These are phyloP conservation scores for Melinopterus prodromus DNA, from an alignment of 2,888 invertebrate genomes.

Conservation along the genomic window DNA sequence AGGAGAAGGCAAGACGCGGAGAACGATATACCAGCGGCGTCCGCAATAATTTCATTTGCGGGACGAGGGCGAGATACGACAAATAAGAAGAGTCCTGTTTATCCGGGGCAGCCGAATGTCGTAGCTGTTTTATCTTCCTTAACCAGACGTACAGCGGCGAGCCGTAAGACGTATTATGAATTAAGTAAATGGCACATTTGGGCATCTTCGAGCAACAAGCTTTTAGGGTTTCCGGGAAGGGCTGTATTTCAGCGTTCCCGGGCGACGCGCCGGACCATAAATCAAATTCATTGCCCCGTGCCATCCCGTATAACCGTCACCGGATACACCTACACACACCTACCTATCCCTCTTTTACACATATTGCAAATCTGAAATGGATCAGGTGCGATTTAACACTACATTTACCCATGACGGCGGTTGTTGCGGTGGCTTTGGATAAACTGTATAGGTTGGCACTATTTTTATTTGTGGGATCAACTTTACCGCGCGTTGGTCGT, in stretches of 20 bases:
- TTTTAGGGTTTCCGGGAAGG: conserved; percentile 41
- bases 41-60: neutral
- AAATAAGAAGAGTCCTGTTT: conserved; percentile 21
- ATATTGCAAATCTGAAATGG: conserved; percentile 32
- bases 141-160: conserved; percentile 46
- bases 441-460: too few relatives aligned
- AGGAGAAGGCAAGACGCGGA: neutral
- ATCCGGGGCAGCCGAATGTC: conserved; percentile 31
- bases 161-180: conserved; percentile 47
- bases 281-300: conserved; percentile 37
- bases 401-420: neutral
- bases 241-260: conserved; percentile 39
- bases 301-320: conserved; percentile 32
- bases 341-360: conserved; percentile 31
- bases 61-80: neutral
- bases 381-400: conserved; percentile 28
- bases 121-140: conserved; percentile 46
- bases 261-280: conserved; percentile 33
- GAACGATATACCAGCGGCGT: neutral
- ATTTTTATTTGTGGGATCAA: too few relatives aligned
- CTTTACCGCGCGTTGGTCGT: too few relatives aligned
- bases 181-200: conserved; percentile 51
- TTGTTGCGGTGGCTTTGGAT: too few relatives aligned
- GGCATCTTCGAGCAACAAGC: conserved; percentile 48
- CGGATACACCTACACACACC: conserved; percentile 4